Percentiles rank a stretch among this genome's conserved stretches.
These are phyloP conservation scores for Nasonia vitripennis DNA, from an alignment of 1,140 invertebrate species.

Conservation along the genomic window DNA sequence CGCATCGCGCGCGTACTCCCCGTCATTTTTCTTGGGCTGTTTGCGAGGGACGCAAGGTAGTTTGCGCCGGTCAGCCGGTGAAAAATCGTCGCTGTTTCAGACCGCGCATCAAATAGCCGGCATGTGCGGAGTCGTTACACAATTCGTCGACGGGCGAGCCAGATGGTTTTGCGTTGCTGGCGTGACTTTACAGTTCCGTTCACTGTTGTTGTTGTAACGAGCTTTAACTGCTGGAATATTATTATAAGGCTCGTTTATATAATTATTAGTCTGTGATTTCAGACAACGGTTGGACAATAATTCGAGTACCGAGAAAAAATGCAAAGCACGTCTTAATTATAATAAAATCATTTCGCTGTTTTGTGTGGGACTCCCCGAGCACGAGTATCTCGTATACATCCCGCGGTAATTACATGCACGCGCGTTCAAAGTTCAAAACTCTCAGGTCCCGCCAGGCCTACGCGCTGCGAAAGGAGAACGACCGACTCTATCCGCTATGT, in stretches of 20 bases:
- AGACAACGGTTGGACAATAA: too few species aligned
- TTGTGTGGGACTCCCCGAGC: background rate
- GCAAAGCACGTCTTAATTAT: background rate
- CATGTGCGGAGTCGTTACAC: background rate
- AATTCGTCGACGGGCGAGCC: background rate
- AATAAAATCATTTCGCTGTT: background rate
- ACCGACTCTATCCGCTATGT: background rate
- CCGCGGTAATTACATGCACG: background rate
- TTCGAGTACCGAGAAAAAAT: background rate
- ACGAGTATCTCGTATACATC: background rate
- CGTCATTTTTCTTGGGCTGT: constrained; percentile 11
- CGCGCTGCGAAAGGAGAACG: background rate
- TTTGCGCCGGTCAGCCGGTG: constrained; percentile 6
- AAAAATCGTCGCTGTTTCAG: constrained; percentile 7
- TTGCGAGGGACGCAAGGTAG: background rate
- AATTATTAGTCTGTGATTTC: too few species aligned
- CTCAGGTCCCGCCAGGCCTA: too few species aligned
- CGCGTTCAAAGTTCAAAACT: background rate
- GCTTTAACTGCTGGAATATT: too few species aligned
- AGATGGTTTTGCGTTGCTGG: background rate
- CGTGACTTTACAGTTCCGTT: background rate
- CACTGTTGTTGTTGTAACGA: too few species aligned
- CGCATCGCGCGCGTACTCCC: background rate
- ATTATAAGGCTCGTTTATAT: too few species aligned
- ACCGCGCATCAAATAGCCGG: background rate